Conservation (phyloP, 2,888 invertebrate genomes). For the Homarus gammarus region DNA sequence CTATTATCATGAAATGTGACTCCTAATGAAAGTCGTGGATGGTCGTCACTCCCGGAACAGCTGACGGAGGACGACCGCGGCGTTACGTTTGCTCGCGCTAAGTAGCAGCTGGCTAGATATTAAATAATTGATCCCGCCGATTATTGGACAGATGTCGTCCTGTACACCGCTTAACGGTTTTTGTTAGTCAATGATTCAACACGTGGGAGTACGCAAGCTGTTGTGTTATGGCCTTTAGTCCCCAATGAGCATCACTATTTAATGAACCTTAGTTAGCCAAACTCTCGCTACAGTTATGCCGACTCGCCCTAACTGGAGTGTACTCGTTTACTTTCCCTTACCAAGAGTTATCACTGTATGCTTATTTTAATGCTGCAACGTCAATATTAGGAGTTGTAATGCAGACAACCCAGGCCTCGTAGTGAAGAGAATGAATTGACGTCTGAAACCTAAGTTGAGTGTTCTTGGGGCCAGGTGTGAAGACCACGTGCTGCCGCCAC, state of each 20-base stretch:
- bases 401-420: too few relatives aligned
- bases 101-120: slow-evolving; percentile 62
- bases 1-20: background rate
- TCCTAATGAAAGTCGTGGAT: background rate
- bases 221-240: slow-evolving; percentile 12
- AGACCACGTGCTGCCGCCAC: background rate
- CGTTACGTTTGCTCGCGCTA: slow-evolving; percentile 2
- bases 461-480: slow-evolving; percentile 32
- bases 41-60: background rate
- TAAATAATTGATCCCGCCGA: slow-evolving; percentile 60
- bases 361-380: too few relatives aligned
- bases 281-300: background rate
- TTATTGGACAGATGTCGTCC: slow-evolving; percentile 62
- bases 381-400: too few relatives aligned
- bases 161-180: slow-evolving; percentile 54
- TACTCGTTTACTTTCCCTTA: too few relatives aligned
- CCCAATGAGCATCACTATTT: background rate
- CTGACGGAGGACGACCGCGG: slow-evolving; percentile 5
- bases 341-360: too few relatives aligned
- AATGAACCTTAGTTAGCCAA: background rate
- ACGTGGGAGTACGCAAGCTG: slow-evolving; percentile 19
- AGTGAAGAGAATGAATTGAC: background rate
- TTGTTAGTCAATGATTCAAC: slow-evolving; percentile 45
- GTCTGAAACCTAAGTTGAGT: background rate
- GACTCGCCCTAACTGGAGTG: too few relatives aligned